Evolutionary conservation across 92 coral and sea anemone genomes (phyloP), one percentile per base, ranked within the genome.

Genomic region (Umimayanthus kanabou): DNA sequence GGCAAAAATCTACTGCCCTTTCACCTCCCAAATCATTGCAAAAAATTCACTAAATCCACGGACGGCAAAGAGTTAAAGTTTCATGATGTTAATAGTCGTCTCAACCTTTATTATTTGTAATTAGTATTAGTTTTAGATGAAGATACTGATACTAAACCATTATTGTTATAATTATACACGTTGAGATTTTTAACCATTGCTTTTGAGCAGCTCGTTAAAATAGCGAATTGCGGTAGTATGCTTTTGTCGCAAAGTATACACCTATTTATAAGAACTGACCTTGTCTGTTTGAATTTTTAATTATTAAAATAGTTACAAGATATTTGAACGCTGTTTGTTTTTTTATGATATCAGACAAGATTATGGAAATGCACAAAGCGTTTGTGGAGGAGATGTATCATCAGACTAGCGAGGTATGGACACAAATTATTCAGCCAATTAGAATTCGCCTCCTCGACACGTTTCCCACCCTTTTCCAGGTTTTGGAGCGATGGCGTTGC

Each of bases 331-430:
- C 9, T 40, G 33, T 4, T 8, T 28, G 10, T 29, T 71, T 15
- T 66, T 33, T 78, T 78, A 18, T 80, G 8, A 37, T 15, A 29
- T 76, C 88, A 96, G 98, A 93, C 50, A 96, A 92, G 87, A 93
- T 96, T 58, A 87, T 84, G 87, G 98, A 93, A 85, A 92, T 95
- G 96, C 98, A 96, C 85, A 89, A 92, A 73, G 77, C 90, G 73
- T 96, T 93, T 91, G 29, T 96, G 87, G 96, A 94, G 66, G 95
- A 96, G 80, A 94, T 98, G 18, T 91, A 79, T 30, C 87, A 88
- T 37, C 92, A 89, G 79, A 93, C 94, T 47, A 87, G 91, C 28
- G 94, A 96, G 92, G 98, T 96, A 85, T 45, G 64, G 40, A 1
- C 20, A 13, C 37, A 39, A 64, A 57, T 1, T 61, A 2, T 61